Evolutionary conservation across 92 coral and sea anemone species (phyloP), one percentile per base, ranked within the genome.

Genomic region (Palythoa grandis): DNA sequence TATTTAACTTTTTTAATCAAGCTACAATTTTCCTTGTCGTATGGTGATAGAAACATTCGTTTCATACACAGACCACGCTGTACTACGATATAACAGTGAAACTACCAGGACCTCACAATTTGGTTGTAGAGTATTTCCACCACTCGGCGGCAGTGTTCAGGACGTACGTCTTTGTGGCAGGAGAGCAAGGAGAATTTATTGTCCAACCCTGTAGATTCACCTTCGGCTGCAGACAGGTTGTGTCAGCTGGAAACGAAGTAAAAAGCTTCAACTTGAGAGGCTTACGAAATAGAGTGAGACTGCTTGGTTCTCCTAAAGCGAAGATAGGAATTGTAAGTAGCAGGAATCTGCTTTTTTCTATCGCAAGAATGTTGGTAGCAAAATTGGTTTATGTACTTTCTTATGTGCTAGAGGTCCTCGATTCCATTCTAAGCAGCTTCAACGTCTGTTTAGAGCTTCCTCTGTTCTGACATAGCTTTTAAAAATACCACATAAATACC

Each of bases 211-310:
- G 98, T 60, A 77, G 68, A 66, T 96, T 92, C 70, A 93, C 73
- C 78, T 94, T 96, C 82, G 96, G 92, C 12, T 94, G 98, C 85
- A 92, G 93, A 52, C 95, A 94, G 93, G 91, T 92, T 29, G 86
- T 88, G 88, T 87, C 88, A 70, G 58, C 85, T 15, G 88, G 86
- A 13, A 87, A 84, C 74, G 72, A 86, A 5, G 85, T 87, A 19
- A 87, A 83, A 77, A 74, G 65, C 65, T 91, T 77, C 69, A 87
- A 88, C 40, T 61, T 91, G 54, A 88, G 39, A 63, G 72, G 69
- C 83, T 68, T 78, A 11, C 93, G 78, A 4, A 88, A 86, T 38
- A 83, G 25, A 13, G 78, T 93, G 11, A 91, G 83, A 87, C 82
- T 88, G 54, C 91, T 88, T 15, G 89, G 90, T n/a, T 91, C 94